Base-by-base conservation (phyloP, 2,113 vertebrate species). In the Misgurnus anguillicaudatus region DNA sequence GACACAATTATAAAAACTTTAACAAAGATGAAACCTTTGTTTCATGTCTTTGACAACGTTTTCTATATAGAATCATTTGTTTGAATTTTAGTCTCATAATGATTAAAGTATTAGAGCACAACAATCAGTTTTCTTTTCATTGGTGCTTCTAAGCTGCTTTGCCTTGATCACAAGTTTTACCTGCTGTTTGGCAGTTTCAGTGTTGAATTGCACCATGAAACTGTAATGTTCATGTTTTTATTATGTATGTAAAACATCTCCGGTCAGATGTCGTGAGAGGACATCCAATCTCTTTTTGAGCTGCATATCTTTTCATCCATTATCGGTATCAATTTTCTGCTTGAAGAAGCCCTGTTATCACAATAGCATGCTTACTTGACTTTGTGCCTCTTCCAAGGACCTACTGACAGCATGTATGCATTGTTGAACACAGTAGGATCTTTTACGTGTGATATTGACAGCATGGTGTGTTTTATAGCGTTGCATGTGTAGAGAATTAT, bases 251-350 rank as follows among this genome's bases (percentile, higher is more conserved):
- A n/a, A 62, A 74, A 48, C 72, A 62, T 36, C 14, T 51, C 14
- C 8, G 53, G 6, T n/a, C n/a, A 19, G 53, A 48, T 60, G 41
- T 47, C 17, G 5, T 17, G 41, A 48, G 72, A n/a, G 14, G 19
- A 41, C 45, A 62, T 74, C 62, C 72, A 62, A 62, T 74, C 57
- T 62, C 8, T 21, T 11, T 74, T 62, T 45, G 41, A 74, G 72
- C 55, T 62, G 72, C 57, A 47, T 62, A 36, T 47, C 57, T 74
- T 17, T 74, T 61, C 57, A 62, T 61, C 57, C 66, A 69, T 69
- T 78, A 61, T 61, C 65, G 69, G 45, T 62, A 71, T 63, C n/a
- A 24, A 79, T 79, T 71, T 79, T 79, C 67, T 79, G 77, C 66
- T 62, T 62, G 72, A 74, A 74, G 16, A 57, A 73, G 70, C 53